A percentile compares a stretch with the other conserved stretches of the same genome.
These are phyloP conservation scores for Trisateles emortualis DNA, from an alignment of 2,888 invertebrate genomes.

Conservation along the genomic window DNA sequence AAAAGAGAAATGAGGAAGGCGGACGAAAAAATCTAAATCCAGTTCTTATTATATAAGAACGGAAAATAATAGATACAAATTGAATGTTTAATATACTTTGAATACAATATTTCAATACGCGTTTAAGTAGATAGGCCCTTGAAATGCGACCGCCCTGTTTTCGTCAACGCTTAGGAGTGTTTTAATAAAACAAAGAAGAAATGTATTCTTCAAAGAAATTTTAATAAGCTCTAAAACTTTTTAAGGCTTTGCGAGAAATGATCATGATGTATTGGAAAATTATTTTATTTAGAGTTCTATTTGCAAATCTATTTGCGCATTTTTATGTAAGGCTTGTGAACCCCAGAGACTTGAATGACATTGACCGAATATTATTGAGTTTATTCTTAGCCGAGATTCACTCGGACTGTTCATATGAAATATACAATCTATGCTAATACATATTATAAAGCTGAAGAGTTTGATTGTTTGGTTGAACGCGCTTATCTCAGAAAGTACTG, in stretches of 20 bases:
- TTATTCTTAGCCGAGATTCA: too few relatives aligned
- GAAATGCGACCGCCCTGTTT: slow-evolving; percentile 18
- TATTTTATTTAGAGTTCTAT: neutral
- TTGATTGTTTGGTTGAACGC: too few relatives aligned
- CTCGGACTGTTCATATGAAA: too few relatives aligned
- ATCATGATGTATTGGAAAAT: slow-evolving; percentile 18
- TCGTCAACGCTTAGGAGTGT: slow-evolving; percentile 32
- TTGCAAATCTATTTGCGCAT: neutral
- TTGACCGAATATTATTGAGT: neutral
- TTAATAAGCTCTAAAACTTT: slow-evolving; percentile 36
- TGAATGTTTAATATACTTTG: slow-evolving; percentile 32
- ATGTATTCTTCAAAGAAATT: slow-evolving; percentile 21
- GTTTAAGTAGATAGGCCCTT: slow-evolving; percentile 16
- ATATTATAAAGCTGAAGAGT: too few relatives aligned
- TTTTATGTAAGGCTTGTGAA: neutral
- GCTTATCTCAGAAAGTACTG: too few relatives aligned
- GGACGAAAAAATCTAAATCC: slow-evolving; percentile 7
- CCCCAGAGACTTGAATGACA: neutral
- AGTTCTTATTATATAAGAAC: slow-evolving; percentile 29
- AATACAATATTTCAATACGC: slow-evolving; percentile 29
- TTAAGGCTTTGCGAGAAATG: slow-evolving; percentile 10
- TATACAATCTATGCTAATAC: too few relatives aligned
- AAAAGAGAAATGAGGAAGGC: slow-evolving; percentile 17
- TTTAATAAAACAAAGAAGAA: slow-evolving; percentile 27
- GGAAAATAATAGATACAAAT: slow-evolving; percentile 24